Base-by-base conservation (phyloP, 2,888 invertebrate species). In the Drosophila villosipedis region DNA sequence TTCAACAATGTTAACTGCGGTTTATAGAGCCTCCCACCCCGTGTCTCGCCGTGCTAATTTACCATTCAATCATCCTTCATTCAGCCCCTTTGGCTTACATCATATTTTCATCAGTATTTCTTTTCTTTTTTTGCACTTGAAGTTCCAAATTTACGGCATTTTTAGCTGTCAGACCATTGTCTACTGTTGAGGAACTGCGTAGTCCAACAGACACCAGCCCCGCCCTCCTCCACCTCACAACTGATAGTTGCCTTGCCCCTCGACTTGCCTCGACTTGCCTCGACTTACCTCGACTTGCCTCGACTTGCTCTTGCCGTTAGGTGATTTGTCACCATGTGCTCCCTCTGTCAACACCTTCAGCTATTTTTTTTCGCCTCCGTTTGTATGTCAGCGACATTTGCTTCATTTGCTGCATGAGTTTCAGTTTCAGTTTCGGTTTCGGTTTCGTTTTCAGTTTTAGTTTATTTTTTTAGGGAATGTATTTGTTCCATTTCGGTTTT, bases 371-470 rank as follows among this genome's bases (percentile, higher is more conserved):
- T 57, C 53, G 39, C 43, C n/a, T 49, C 47, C 63, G 61, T 85
- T 84, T 82, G 73, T 80, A 73, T 89, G 84, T 89, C 83, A 84
- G 71, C 73, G 28, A 52, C 80, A 82, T 84, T 85, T 84, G 88
- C 90, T 75, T 78, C 85, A 85, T 82, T 87, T 88, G 68, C 81
- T 58, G 79, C 85, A 90, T 86, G 90, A 86, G 70, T 85, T 84
- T 83, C 68, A 76, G 65, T 28, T 73, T 76, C 33, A 1, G 30
- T 30, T 47, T 47, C 31, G n/a, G 61, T 53, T 63, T 64, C 50
- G 14, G 25, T 49, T 64, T 57, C 35, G 25, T 47, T 25, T 25
- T 47, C 47, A 47, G 16, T 52, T 57, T 58, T 33, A 35, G 61
- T 66, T 59, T 35, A 30, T 22, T 60, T 64, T 75, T 58, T 66